Evolutionary conservation across 2,888 invertebrate genomes (phyloP).

Genomic region (Leptopilina myrica): DNA sequence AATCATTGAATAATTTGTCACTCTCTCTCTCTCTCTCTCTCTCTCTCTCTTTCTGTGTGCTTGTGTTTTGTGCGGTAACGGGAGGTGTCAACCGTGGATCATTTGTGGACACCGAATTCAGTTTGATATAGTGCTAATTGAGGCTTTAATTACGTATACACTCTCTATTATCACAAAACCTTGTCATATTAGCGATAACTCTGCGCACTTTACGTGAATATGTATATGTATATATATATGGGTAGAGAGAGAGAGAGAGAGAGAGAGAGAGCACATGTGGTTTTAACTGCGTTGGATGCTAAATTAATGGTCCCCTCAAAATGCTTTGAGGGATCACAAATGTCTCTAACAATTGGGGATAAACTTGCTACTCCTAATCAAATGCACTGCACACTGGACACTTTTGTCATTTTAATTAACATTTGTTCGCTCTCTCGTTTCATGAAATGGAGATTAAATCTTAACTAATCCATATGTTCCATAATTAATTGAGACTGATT

Average conservation of each 20-base stretch:
- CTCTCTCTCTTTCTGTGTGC: too few relatives aligned
- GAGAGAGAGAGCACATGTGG: conserved; percentile 1
- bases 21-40: too few relatives aligned
- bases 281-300: conserved; percentile 19
- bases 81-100: background rate
- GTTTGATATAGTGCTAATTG: conserved; percentile 33
- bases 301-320: conserved; percentile 15
- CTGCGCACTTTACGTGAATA: background rate
- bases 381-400: background rate
- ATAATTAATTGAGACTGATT: too few relatives aligned
- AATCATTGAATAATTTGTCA: conserved; percentile 25
- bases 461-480: too few relatives aligned
- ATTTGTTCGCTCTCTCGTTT: too few relatives aligned
- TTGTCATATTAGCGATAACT: conserved; percentile 23
- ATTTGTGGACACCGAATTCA: conserved; percentile 17
- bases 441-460: too few relatives aligned
- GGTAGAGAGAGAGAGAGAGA: background rate
- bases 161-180: background rate
- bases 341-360: background rate
- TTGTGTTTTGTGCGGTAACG: background rate
- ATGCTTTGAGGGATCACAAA: conserved; percentile 13
- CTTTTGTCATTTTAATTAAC: background rate
- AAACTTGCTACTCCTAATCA: background rate
- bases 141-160: conserved; percentile 27
- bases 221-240: background rate